These are phyloP conservation scores for Vireo altiloquus DNA, from an alignment of 2,113 vertebrate genomes.

Conservation along the genomic window DNA sequence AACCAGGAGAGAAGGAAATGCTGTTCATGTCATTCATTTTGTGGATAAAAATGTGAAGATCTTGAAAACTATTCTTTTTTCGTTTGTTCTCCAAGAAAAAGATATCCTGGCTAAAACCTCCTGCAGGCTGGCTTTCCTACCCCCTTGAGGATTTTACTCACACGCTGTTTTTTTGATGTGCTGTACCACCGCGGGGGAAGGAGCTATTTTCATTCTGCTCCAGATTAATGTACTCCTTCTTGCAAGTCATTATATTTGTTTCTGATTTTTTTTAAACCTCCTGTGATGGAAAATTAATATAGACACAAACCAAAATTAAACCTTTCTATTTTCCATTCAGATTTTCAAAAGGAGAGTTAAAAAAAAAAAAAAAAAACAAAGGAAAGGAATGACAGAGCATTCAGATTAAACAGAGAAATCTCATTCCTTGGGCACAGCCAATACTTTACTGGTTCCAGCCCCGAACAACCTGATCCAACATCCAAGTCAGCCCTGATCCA, in stretches of 20 bases:
- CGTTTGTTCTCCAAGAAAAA: background rate
- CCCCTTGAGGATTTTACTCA: background rate
- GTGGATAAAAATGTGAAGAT: background rate
- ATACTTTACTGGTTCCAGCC: background rate
- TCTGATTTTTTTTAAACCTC: background rate
- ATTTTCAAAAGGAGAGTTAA: background rate
- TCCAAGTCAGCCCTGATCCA: background rate
- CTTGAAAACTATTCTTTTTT: background rate
- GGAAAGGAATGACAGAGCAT: background rate
- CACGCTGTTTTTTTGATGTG: accelerated
- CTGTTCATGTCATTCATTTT: background rate
- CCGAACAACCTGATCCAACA: background rate
- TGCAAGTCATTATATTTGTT: background rate
- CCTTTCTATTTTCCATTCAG: background rate
- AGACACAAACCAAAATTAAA: background rate
- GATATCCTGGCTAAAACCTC: background rate
- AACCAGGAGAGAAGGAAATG: background rate
- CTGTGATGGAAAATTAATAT: background rate
- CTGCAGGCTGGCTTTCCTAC: background rate
- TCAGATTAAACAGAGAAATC: background rate
- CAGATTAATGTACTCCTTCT: background rate
- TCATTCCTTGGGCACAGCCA: background rate
- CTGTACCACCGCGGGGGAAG: background rate
- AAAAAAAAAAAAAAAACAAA: background rate
- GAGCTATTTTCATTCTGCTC: background rate